Conservation (phyloP, 2,113 vertebrate species). For the Dromiciops gliroides region DNA sequence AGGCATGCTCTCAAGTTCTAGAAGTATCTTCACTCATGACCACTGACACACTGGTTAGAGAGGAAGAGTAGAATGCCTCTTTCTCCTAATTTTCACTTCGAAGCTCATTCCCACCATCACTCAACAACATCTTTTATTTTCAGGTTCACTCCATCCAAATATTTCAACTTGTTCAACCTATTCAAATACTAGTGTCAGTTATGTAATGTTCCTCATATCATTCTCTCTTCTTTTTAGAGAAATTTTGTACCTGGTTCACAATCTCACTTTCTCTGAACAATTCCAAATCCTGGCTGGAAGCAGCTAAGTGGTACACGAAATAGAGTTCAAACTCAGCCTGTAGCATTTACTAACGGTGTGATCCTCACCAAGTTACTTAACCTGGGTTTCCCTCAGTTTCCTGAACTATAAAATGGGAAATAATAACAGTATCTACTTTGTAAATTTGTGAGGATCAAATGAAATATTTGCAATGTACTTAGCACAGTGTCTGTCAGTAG, state of each 20-base stretch:
- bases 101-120: not conserved
- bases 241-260: not conserved
- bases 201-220: not conserved
- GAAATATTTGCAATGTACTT: not conserved
- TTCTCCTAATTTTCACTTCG: not conserved
- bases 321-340: not conserved
- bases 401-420: not conserved
- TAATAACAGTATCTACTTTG: not conserved
- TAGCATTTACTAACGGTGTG: not conserved
- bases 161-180: not conserved
- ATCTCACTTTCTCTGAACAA: not conserved
- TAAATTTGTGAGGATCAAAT: not conserved
- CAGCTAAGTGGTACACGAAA: not conserved
- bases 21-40: not conserved
- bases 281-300: not conserved
- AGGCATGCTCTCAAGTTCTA: not conserved
- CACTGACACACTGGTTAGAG: not conserved
- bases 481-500: not conserved
- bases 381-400: not conserved
- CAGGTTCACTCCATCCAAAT: not conserved
- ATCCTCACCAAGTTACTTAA: not conserved
- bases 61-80: not conserved
- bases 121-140: not conserved
- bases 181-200: not conserved
- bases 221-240: not conserved